Conservation (phyloP, 2,113 vertebrate genomes). For the Oceanodroma tethys region DNA sequence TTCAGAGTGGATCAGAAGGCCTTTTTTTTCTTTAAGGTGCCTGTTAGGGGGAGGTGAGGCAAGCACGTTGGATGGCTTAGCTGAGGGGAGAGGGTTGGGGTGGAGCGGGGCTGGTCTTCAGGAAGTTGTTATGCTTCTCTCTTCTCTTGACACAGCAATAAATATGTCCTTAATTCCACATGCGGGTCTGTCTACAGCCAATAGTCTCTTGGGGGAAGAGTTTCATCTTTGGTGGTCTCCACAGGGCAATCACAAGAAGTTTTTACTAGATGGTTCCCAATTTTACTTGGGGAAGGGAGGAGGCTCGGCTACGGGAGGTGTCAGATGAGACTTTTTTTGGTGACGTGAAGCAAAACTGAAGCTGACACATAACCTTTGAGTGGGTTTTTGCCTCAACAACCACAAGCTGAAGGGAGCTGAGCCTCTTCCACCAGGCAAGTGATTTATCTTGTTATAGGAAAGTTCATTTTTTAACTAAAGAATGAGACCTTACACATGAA, state of each 20-base stretch:
- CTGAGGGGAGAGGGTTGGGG: not conserved
- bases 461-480: not conserved
- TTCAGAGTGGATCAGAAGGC: slow-evolving; percentile 21
- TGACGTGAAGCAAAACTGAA: not conserved
- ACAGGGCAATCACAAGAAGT: not conserved
- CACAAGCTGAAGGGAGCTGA: not conserved
- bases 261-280: not conserved
- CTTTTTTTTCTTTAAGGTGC: not conserved
- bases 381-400: not conserved
- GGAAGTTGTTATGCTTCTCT: not conserved
- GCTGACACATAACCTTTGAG: not conserved
- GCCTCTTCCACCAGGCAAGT: not conserved
- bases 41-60: slow-evolving; percentile 52
- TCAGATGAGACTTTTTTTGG: not conserved
- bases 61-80: slow-evolving; percentile 35
- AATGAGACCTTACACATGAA: not conserved
- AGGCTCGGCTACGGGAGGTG: not conserved
- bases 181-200: accelerated
- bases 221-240: not conserved
- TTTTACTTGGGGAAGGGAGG: not conserved
- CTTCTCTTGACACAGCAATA: not conserved
- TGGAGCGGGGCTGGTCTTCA: not conserved
- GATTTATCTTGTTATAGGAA: not conserved
- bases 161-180: not conserved
- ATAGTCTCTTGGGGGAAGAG: not conserved